A percentile compares a stretch with the other conserved stretches of the same genome.
Conservation (phyloP, 2,888 invertebrate genomes). For the Apamea sordens region DNA sequence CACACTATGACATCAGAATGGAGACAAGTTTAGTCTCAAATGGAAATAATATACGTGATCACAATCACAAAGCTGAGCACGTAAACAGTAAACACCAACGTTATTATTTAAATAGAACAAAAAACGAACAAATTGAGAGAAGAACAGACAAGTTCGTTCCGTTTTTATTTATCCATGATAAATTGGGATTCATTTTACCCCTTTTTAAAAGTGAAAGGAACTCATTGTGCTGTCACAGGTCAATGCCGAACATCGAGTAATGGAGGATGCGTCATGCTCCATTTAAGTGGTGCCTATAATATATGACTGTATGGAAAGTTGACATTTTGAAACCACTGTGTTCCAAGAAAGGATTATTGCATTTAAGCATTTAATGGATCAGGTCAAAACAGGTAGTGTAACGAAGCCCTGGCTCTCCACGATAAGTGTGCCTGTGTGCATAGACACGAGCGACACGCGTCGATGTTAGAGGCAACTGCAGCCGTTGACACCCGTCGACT, state of each 20-base stretch:
- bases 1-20: conserved; percentile 68
- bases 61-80: conserved; percentile 56
- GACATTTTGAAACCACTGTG: conserved; percentile 46
- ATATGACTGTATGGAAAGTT: conserved; percentile 38
- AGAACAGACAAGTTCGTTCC: conserved; percentile 7
- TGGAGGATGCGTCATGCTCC: conserved; percentile 53
- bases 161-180: neutral
- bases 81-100: conserved; percentile 52
- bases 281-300: conserved; percentile 37
- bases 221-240: conserved; percentile 38
- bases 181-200: conserved; percentile 18
- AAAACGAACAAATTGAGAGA: conserved; percentile 28
- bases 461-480: neutral
- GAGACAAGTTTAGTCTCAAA: conserved; percentile 54
- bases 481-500: too few species aligned
- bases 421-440: neutral
- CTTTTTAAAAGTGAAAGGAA: conserved; percentile 55
- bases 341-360: conserved; percentile 37
- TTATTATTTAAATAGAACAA: conserved; percentile 49
- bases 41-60: conserved; percentile 67
- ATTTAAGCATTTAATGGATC: conserved; percentile 23
- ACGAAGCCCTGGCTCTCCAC: neutral
- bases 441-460: neutral
- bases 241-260: conserved; percentile 55
- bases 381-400: conserved; percentile 9